Base-by-base conservation (phyloP, 2,888 invertebrate genomes). In the Drosophila monieri region DNA sequence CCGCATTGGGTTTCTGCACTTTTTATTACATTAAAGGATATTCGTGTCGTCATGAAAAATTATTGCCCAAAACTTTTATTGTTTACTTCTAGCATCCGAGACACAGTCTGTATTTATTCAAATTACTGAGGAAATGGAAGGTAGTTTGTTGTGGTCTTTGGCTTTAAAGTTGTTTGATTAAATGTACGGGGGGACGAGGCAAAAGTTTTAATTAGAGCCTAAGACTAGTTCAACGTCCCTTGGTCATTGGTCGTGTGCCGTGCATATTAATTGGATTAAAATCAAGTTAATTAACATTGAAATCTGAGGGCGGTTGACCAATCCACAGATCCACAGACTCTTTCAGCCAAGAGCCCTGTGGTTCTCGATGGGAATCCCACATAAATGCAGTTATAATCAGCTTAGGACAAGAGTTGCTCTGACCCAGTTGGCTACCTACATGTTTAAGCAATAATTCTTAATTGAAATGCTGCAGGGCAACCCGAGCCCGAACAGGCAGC, bases 391-490 rank as follows among this genome's bases (percentile, higher is more conserved):
- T 64, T 65, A 65, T 65, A 65, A 64, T 65, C 64, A 46, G 65
- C 64, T 65, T 65, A 65, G 65, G 46, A 52, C 64, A 30, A 46
- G 43, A 48, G 66, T 41, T 54, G 35, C 32, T 10, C 65, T 12
- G 21, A 35, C 35, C 41, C 67, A 43, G 15, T 59, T 46, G 53
- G 61, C 68, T 56, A 57, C 48, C 49, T 66, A 51, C 41, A 73
- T 77, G 80, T 85, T 80, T 83, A 76, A 80, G 77, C 76, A 77
- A 85, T 80, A 80, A 77, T 85, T 85, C 80, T 75, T 85, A 85
- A 80, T 80, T 80, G 86, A 80, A 80, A 85, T 77, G 84, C 80
- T 77, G 68, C 75, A 66, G 68, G 84, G 75, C 77, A 75, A 56
- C 39, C 66, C 56, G 68, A 79, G 2, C n/a, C 70, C 35, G 12